phyloP scores from a whole-genome alignment of 2,888 invertebrate species.

The Spilarctia lutea region DNA sequence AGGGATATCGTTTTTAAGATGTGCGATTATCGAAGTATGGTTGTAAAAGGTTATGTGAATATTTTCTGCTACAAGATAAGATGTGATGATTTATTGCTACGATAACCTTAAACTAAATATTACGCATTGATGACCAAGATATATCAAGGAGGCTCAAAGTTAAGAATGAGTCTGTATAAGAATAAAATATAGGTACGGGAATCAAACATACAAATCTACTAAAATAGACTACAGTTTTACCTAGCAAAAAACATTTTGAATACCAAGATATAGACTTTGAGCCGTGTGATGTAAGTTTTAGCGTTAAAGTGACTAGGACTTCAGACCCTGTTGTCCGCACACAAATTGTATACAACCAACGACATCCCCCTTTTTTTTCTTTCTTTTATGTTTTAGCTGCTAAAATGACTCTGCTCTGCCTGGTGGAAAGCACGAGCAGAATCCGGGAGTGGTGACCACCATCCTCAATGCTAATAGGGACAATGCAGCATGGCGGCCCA shows the following conservation, averaged over 20 bases:
- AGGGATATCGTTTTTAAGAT: neutral
- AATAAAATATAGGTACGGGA: no score
- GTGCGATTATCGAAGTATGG: conserved; percentile 26
- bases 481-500: no score
- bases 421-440: no score
- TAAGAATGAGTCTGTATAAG: no score
- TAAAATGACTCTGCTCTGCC: no score
- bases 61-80: conserved; percentile 12
- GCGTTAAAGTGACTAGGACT: neutral
- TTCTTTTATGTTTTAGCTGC: no score
- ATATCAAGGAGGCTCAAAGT: no score
- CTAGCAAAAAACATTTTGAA: neutral
- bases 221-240: neutral
- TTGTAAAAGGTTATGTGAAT: conserved; percentile 30
- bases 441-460: no score
- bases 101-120: neutral
- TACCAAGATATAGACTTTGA: neutral
- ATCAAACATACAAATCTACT: neutral
- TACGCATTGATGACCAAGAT: no score
- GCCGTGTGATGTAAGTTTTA: no score
- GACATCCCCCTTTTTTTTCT: no score
- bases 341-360: neutral
- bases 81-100: conserved; percentile 4
- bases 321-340: neutral
- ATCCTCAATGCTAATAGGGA: no score